Evolutionary conservation across 2,113 vertebrate species (phyloP).

Genomic region (Tringa solitaria): DNA sequence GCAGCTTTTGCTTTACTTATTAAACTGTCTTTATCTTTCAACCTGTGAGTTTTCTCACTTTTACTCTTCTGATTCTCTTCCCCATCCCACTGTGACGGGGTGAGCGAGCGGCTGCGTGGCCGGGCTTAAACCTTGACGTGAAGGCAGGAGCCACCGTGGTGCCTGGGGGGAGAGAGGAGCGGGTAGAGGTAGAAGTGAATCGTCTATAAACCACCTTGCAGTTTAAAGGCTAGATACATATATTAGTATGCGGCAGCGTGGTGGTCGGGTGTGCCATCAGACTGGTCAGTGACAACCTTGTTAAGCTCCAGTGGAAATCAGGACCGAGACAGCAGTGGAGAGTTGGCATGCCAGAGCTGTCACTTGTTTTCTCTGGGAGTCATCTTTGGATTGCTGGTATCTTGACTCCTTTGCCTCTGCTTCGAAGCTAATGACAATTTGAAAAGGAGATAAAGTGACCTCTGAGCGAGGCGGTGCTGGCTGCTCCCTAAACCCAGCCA

Average conservation of each 20-base stretch:
- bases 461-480: background rate
- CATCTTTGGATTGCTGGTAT: background rate
- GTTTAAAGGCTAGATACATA: background rate
- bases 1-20: background rate
- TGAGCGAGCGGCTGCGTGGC: background rate
- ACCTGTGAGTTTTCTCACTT: background rate
- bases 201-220: fast-evolving
- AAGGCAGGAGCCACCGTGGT: background rate
- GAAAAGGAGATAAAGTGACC: background rate
- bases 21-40: background rate
- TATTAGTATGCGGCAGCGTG: background rate
- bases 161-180: fast-evolving
- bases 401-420: background rate
- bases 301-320: background rate
- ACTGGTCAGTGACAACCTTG: background rate
- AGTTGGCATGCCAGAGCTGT: background rate
- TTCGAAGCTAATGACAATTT: background rate
- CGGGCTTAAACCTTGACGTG: background rate
- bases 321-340: background rate
- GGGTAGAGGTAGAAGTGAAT: fast-evolving
- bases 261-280: background rate
- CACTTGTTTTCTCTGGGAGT: background rate
- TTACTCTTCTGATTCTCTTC: background rate
- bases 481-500: background rate
- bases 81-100: background rate